Conservation (phyloP, 1,140 invertebrate genomes). For the Calliopsis andreniformis region DNA sequence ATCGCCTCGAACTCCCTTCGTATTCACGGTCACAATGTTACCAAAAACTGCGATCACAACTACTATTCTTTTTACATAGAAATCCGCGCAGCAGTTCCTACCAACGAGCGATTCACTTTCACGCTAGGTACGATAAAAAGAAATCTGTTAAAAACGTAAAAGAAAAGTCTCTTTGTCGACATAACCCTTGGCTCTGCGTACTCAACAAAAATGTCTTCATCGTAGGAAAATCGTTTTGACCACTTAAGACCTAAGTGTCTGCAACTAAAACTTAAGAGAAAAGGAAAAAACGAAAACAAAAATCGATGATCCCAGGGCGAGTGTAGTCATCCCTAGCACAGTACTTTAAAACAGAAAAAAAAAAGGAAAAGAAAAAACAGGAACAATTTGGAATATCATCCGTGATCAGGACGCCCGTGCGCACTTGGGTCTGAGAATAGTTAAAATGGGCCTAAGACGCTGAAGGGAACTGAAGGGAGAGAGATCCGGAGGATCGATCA, state of each 20-base stretch:
- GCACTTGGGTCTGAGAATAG: not conserved
- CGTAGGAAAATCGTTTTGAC: too few relatives aligned
- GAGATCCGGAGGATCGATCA: too few relatives aligned
- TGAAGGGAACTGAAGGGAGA: not conserved
- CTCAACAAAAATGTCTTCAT: too few relatives aligned
- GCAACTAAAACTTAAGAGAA: too few relatives aligned
- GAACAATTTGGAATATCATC: not conserved
- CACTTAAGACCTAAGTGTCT: too few relatives aligned
- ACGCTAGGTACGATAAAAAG: not conserved
- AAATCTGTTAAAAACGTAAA: conserved; percentile 1
- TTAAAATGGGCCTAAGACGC: not conserved
- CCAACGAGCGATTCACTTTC: not conserved
- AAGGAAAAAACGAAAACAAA: too few relatives aligned
- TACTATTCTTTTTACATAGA: too few relatives aligned
- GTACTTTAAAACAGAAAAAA: not conserved
- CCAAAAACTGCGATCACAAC: too few relatives aligned
- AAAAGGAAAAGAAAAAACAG: not conserved
- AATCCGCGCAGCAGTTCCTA: too few relatives aligned
- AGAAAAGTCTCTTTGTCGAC: not conserved
- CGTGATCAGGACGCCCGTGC: not conserved
- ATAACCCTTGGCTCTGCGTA: not conserved
- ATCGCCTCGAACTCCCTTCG: too few relatives aligned
- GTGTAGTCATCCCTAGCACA: not conserved
- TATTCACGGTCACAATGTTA: too few relatives aligned
- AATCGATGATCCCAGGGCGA: not conserved